Base-by-base conservation (phyloP, 30 jellyfish, hydroid and myxozoan species). In the Hydractinia symbiolongicarpus region DNA sequence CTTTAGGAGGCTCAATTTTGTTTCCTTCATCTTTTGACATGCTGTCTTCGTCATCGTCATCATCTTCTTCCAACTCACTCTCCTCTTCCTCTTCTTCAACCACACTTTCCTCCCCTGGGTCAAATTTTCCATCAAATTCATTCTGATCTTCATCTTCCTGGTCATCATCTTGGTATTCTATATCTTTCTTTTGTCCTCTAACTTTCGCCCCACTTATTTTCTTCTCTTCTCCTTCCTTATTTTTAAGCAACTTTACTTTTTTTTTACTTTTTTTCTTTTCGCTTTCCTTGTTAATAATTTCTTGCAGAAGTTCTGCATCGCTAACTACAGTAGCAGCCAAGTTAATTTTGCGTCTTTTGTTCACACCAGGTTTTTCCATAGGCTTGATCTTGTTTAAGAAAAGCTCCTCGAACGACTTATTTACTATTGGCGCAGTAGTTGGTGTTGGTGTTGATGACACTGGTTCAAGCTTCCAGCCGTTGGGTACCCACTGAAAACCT, bases 341-440 rank as follows among this genome's bases (percentile, higher is more conserved):
- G 15, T 79, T 72, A 7, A 79, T 66, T 53, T 58, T 79, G 66
- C 72, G 54, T 40, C 82, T 7, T 64, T 50, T 61, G 16, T 58
- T 60, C 6, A 50, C 67, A 15, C 66, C 58, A 40, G 55, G 21
- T 20, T 79, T 79, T 15, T n/a, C 30, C 8, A 64, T 21, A 8
- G 55, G 79, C 67, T 61, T 79, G 13, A 61, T 79, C 53, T 60
- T 79, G 50, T 64, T 67, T 53, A 79, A 66, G 21, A 61, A 14
- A 11, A 79, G 9, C 68, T 60, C 87, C 54, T 79, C 87, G 11
- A 77, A 56, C 19, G 74, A 64, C 74, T 64, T 64, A 54, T 62
- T 77, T 30, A 7, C 16, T 6, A 6, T 8, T 6, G 74, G 9
- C 40, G 74, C 8, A 6, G 16, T 6, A 6, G 19, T 64, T 30